Percentiles rank a stretch among this genome's conserved stretches.
Conservation (phyloP, 2,113 vertebrate species). For the Phyllostomus discolor region DNA sequence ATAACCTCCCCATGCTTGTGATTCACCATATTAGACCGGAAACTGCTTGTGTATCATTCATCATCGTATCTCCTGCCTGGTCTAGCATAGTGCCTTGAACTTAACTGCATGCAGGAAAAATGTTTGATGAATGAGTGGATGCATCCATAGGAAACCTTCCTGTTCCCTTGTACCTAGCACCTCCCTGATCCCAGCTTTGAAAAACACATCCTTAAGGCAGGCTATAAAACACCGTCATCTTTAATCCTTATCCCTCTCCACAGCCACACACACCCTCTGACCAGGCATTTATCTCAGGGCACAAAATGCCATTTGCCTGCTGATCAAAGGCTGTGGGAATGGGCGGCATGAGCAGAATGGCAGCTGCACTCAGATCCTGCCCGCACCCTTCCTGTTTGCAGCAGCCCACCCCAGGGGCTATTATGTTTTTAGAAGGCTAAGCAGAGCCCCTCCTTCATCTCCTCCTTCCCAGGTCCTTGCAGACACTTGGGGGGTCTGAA, state of each 20-base stretch:
- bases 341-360: constrained; percentile 81
- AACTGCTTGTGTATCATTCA: background rate
- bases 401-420: constrained; percentile 80
- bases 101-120: background rate
- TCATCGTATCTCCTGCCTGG: too few species aligned
- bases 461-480: constrained; percentile 66
- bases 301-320: constrained; percentile 79
- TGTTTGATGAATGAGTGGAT: background rate
- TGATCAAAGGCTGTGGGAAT: constrained; percentile 88
- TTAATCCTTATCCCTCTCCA: constrained; percentile 71
- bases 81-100: background rate
- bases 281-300: constrained; percentile 83
- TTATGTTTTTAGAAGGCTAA: constrained; percentile 81
- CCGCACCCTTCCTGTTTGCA: constrained; percentile 91
- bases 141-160: background rate
- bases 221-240: constrained; percentile 62
- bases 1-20: background rate
- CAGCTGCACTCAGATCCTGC: constrained; percentile 86
- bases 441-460: constrained; percentile 71
- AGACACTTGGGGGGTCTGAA: constrained; percentile 68
- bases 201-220: constrained; percentile 22
- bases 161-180: constrained; percentile 10
- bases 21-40: background rate
- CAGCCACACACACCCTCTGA: constrained; percentile 78
- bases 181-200: background rate